Conservation (phyloP, 2,797 vertebrate genomes). For the Mormyrops attenuatus region DNA sequence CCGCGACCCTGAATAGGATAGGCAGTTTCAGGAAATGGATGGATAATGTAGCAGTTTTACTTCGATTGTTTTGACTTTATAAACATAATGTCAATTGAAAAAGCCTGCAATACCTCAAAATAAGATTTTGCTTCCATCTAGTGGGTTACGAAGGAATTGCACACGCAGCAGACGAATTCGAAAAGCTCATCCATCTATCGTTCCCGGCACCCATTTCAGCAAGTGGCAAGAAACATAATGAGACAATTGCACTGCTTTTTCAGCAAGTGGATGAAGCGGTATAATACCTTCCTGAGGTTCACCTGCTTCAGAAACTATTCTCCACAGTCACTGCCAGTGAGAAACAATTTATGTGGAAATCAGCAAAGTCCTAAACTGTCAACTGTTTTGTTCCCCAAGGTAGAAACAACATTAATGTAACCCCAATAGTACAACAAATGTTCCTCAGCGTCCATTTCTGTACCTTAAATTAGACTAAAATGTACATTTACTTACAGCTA, state of each 20-base stretch:
- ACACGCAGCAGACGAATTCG: neutral
- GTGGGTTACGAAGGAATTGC: constrained; percentile 28
- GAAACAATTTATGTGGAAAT: neutral
- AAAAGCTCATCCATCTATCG: neutral
- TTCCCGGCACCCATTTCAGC: neutral
- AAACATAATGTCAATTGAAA: neutral
- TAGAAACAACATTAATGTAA: neutral
- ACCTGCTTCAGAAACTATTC: neutral
- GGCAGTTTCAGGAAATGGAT: neutral
- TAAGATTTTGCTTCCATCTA: constrained; percentile 22
- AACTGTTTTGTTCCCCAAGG: neutral
- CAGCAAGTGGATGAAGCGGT: neutral
- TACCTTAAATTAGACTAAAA: neutral
- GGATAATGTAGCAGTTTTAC: neutral
- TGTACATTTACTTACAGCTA: neutral
- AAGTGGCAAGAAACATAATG: neutral
- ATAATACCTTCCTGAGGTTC: neutral
- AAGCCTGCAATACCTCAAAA: constrained; percentile 29
- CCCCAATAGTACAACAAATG: neutral
- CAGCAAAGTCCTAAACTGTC: neutral
- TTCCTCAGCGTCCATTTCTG: neutral
- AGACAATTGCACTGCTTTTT: neutral
- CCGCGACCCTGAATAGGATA: neutral
- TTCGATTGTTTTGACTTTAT: neutral
- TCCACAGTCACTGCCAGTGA: neutral